Evolutionary conservation across 35 echinoderm and acorn worm species (phyloP).

Genomic region (Lytechinus pictus): DNA sequence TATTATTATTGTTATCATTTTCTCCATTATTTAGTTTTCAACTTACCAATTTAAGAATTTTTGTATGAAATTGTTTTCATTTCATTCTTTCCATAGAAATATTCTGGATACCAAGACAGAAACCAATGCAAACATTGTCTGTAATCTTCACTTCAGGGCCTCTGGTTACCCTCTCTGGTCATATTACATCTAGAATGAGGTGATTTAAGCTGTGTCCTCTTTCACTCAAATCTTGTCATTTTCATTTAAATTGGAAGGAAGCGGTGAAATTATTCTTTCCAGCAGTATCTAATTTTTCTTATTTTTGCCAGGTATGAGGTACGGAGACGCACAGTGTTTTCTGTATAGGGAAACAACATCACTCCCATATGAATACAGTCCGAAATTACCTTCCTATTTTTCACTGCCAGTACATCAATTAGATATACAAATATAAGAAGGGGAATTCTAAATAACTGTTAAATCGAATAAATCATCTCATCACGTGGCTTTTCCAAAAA

Average conservation of each 20-base stretch:
- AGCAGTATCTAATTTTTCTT: background rate
- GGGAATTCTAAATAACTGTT: background rate
- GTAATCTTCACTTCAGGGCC: background rate
- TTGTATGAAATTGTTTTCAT: too few species aligned
- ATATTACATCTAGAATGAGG: background rate
- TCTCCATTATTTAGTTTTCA: too few species aligned
- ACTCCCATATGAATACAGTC: background rate
- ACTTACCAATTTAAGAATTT: too few species aligned
- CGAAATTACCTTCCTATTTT: background rate
- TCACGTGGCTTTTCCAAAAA: background rate
- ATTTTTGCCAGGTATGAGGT: background rate
- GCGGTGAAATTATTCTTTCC: conserved; percentile 3
- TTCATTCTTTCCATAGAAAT: background rate
- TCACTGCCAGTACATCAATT: background rate
- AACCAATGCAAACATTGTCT: background rate
- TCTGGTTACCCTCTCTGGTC: background rate
- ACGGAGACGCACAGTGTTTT: background rate
- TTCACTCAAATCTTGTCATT: background rate
- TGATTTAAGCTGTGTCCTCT: conserved; percentile 18
- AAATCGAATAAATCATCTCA: background rate
- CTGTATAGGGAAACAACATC: background rate
- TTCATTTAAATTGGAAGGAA: background rate
- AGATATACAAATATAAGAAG: background rate
- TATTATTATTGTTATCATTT: too few species aligned
- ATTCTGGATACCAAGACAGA: background rate